phyloP scores from a whole-genome alignment of 2,113 vertebrate species.

The Prochilodus magdalenae region DNA sequence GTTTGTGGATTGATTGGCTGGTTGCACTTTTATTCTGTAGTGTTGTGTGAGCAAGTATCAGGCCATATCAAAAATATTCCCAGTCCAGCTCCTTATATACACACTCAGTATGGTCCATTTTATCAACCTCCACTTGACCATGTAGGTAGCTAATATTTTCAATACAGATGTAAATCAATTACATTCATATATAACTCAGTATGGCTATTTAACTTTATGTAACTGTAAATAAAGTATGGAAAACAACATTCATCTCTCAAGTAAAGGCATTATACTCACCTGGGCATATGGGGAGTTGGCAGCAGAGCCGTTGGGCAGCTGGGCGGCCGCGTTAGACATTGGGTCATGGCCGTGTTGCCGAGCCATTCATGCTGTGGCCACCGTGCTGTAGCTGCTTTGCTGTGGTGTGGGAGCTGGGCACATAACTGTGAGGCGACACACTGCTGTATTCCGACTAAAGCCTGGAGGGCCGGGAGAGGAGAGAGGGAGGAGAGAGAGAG shows the following conservation, averaged over 20 bases:
- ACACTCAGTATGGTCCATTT: too few species aligned
- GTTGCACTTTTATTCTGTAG: too few species aligned
- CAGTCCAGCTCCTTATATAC: too few species aligned
- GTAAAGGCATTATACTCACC: constrained; percentile 82
- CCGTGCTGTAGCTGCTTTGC: constrained; percentile 95
- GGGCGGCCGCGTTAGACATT: constrained; percentile 94
- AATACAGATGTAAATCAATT: too few species aligned
- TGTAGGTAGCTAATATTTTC: too few species aligned
- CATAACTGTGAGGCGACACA: constrained; percentile 95
- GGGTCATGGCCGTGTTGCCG: constrained; percentile 92
- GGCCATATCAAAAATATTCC: too few species aligned
- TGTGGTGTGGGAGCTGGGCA: constrained; percentile 97
- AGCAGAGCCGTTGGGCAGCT: constrained; percentile 96
- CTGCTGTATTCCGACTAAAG: constrained; percentile 96
- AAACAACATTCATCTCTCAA: too few species aligned
- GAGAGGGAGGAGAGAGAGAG: constrained; percentile 20
- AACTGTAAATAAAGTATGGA: too few species aligned
- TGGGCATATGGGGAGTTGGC: constrained; percentile 99
- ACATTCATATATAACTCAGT: not conserved
- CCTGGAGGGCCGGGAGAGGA: too few species aligned
- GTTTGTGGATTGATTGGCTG: too few species aligned
- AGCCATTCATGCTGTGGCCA: constrained; percentile 98
- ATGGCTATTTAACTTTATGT: not conserved
- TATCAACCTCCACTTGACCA: too few species aligned
- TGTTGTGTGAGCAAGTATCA: too few species aligned